Evolutionary conservation across 2,888 invertebrate species (phyloP), one percentile per base, ranked within the genome.

Genomic region (Zaprionus bogoriensis): DNA sequence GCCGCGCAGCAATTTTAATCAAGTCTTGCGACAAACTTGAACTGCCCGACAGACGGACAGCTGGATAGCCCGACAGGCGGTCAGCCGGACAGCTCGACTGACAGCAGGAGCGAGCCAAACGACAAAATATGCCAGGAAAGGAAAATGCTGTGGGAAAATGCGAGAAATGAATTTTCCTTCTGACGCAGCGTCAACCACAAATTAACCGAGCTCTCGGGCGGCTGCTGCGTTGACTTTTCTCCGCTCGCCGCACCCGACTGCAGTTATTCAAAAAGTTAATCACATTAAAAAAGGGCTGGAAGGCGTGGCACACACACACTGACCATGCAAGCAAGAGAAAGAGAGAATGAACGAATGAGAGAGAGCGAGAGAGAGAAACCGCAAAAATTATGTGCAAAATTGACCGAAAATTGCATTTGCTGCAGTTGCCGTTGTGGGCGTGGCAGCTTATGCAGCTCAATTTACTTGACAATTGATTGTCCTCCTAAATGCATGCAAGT

Each of bases 371-470:
- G 32, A 45, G 57, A 25, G 64, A 66, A 53, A 81, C 79, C 79
- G 63, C 79, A 81, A 81, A 84, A 79, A 81, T 79, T 67, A 79
- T 84, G 82, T 81, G 60, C 57, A 64, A 75, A 79, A 79, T 78
- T 72, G 84, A 81, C 62, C 62, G 69, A 74, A 84, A 81, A 81
- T 81, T 84, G 75, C 84, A 79, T 61, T 74, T 84, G 71, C 72
- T 68, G 72, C 72, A 82, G 67, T 75, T 67, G 55, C 74, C 44
- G 39, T 46, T 47, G 54, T 4, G 46, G 32, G 53, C 36, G 48
- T 27, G 20, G 32, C 52, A 51, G 42, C 59, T 67, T 44, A 52
- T 67, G 63, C 57, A 48, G 63, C 53, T 46, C 62, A 45, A 74
- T 74, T 62, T 69, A 61, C 23, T 57, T 78, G 76, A 69, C 77